Evolutionary conservation across 2,113 vertebrate species (phyloP), one percentile per base, ranked within the genome.

Genomic region (Ammospiza nelsoni): DNA sequence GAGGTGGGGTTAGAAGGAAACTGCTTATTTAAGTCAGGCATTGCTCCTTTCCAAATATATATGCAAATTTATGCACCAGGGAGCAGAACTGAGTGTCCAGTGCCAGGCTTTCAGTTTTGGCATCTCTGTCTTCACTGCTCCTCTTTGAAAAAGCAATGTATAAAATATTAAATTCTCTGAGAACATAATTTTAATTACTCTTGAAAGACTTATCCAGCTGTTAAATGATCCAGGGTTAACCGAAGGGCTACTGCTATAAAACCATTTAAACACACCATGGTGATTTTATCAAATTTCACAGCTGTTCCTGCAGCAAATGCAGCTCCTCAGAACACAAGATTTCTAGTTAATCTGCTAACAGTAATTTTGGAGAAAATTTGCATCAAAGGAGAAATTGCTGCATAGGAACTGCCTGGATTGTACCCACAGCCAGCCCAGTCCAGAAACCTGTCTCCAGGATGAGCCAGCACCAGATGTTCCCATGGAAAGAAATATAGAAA

Each of bases 271-370:
- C 37, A 76, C 75, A 91, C 78, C 77, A 57, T 8, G 65, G 88
- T 84, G 94, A 96, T 95, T 95, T 95, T 94, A 94, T 95, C 94
- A 95, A 92, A 95, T 97, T 95, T 95, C 85, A 94, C 94, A 97
- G 94, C 91, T 96, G 94, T 72, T 93, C 86, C 68, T 93, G 65
- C 68, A 93, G 90, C 75, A 92, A 94, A 93, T 75, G 88, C 85
- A 90, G 63, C 49, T 95, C 79, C 86, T 95, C 90, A 77, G 88
- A 87, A 84, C 71, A 91, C 78, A 90, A 96, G 96, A 87, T 81
- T 95, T 84, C 84, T 29, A 61, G 57, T 89, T 96, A 90, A 96
- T 94, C 76, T 31, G 10, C 69, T 91, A 95, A 75, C 57, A 44
- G 68, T 52, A 67, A 90, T 91, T 95, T 57, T 89, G 86, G 48